Conservation (phyloP, 2,888 invertebrate genomes). For the Pilophorus perplexus region DNA sequence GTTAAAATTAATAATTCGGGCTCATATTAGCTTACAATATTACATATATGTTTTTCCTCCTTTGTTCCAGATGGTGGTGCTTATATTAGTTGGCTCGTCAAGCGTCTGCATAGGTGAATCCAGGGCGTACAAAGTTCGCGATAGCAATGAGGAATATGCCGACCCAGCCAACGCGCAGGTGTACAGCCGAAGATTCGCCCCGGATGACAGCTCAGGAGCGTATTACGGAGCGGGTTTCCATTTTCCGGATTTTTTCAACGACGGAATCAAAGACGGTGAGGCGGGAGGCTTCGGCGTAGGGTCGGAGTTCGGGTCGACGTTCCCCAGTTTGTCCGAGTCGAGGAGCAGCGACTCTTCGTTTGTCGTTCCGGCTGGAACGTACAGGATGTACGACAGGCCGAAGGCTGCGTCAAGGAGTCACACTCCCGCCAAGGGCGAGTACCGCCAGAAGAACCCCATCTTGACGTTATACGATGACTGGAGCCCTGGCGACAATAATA, state of each 20-base stretch:
- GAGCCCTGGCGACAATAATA: constrained; percentile 40
- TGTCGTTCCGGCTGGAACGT: constrained; percentile 12
- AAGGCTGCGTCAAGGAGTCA: neutral
- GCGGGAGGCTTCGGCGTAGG: constrained; percentile 2
- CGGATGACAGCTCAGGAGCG: neutral
- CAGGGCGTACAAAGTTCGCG: constrained; percentile 23
- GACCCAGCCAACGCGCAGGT: neutral
- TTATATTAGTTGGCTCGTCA: constrained; percentile 4
- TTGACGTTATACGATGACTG: constrained; percentile 41
- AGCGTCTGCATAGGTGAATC: neutral
- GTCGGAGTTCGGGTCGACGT: neutral
- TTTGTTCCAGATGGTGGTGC: constrained; percentile 39
- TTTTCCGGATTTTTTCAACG: constrained; percentile 34
- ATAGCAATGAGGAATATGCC: constrained; percentile 26
- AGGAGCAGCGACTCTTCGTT: constrained; percentile 23
- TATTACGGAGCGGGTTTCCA: neutral
- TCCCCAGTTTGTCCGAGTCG: constrained; percentile 13
- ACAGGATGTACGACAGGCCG: neutral
- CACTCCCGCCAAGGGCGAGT: neutral
- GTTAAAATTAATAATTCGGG: no score
- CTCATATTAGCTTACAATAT: no score
- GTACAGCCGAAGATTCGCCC: constrained; percentile 8
- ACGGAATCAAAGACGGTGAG: constrained; percentile 2
- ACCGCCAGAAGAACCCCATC: constrained; percentile 31
- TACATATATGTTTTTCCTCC: no score